Percentiles rank a stretch among this genome's conserved stretches.
These are phyloP conservation scores for Tiliqua scincoides DNA, from an alignment of 2,113 vertebrate species.

Conservation along the genomic window DNA sequence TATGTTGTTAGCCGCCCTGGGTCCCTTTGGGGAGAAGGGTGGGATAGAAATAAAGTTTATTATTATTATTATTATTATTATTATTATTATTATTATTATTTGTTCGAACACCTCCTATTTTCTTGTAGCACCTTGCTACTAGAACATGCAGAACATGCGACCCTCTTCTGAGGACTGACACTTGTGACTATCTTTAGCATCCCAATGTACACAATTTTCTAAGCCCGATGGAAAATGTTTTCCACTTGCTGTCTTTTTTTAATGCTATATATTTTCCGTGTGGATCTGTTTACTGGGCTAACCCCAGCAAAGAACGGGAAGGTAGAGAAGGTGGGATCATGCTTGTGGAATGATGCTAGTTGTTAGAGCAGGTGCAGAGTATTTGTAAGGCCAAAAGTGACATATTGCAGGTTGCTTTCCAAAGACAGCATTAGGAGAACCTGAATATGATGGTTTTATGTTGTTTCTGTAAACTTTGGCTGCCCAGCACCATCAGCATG, in stretches of 20 bases:
- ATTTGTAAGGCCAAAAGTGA: rapidly evolving
- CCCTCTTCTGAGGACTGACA: neutral
- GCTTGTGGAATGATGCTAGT: neutral
- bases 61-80: no score
- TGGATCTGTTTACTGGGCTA: neutral
- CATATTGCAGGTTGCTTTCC: neutral
- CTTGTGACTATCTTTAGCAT: slow-evolving; percentile 1
- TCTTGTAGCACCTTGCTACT: neutral
- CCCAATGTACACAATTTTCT: neutral
- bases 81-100: no score
- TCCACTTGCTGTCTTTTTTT: neutral
- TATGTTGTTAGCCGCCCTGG: no score
- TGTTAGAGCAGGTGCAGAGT: slow-evolving; percentile 11
- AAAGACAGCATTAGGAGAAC: neutral
- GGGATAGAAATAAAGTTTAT: no score
- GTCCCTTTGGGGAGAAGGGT: no score
- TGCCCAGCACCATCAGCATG: neutral
- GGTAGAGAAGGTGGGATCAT: neutral
- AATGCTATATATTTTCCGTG: slow-evolving; percentile 7
- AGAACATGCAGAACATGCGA: neutral
- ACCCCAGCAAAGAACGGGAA: neutral
- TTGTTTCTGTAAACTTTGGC: neutral
- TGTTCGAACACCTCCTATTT: no score
- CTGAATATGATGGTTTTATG: rapidly evolving
- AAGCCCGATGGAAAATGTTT: neutral